Conservation (phyloP, 2,113 vertebrate species). For the Vimba vimba region DNA sequence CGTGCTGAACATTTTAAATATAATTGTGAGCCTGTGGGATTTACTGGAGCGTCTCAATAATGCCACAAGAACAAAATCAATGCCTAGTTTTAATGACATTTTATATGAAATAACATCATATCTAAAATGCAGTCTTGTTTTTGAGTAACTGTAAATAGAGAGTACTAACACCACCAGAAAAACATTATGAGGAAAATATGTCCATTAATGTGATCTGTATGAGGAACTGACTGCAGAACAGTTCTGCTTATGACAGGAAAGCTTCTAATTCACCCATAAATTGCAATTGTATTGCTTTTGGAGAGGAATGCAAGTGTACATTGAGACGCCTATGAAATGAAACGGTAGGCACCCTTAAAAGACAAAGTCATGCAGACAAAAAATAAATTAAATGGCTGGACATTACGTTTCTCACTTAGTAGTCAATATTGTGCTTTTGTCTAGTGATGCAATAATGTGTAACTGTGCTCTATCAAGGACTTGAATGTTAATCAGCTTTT, state of each 20-base stretch:
- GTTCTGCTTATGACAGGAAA: background rate
- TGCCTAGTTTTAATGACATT: background rate
- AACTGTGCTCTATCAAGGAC: slow-evolving; percentile 2
- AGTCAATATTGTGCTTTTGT: background rate
- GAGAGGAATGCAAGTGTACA: background rate
- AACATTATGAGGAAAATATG: background rate
- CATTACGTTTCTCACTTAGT: background rate
- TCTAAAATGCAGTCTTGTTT: background rate
- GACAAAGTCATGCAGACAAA: background rate
- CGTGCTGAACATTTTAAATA: background rate
- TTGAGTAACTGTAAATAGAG: background rate
- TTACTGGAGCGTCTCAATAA: slow-evolving; percentile 12
- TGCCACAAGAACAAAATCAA: background rate
- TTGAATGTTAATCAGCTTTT: slow-evolving; percentile 15
- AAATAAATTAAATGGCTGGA: background rate
- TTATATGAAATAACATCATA: background rate
- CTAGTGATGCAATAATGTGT: slow-evolving; percentile 5
- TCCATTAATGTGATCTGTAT: background rate
- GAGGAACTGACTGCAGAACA: background rate
- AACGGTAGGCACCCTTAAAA: no score
- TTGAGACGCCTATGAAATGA: background rate
- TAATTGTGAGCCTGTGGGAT: background rate
- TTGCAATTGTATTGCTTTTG: background rate
- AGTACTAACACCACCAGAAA: background rate
- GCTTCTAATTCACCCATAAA: no score